Base-by-base conservation (phyloP, 2,888 invertebrate genomes). In the Phorcus lineatus region DNA sequence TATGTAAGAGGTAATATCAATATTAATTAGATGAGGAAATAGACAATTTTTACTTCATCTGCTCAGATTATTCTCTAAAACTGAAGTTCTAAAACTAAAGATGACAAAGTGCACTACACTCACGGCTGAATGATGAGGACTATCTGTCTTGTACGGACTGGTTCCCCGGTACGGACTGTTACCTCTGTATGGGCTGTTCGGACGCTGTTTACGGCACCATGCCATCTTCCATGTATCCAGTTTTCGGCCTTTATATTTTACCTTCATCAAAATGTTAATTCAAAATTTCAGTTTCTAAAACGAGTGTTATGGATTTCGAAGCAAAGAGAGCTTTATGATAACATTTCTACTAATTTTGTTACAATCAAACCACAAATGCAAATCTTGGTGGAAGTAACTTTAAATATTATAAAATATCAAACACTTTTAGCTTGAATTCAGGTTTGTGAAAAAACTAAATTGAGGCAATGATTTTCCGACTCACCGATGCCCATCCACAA, bases 401-500 rank as follows among this genome's bases (percentile, higher is more conserved):
- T 16, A 75, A 40, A n/a, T 53, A 75, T 75, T 22, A 6, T 75
- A 52, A 75, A 3, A 22, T 53, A 6, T 19, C 7, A 2, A 36
- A 22, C 55, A 6, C 55, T 55, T n/a, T 55, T 11, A 55, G 36
- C 36, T 36, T 36, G 7, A 36, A 4, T 36, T 36, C 2, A 2
- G 4, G 36, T 36, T 4, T 2, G 13, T 11, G 13, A 47, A 47
- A 1, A 47, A 1, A 11, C 47, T 13, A 47, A 47, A 36, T 36
- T 36, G 4, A 47, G 47, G 47, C 13, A 4, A 9, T 47, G 47
- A 47, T 11, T 1, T 11, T 47, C 47, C 13, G 7, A 93, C 96
- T 96, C 53, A 97, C 97, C 2, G 97, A 97, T 2, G 97, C 97
- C 97, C 98, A 97, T 1, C 97, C 97, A 94, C 97, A 97, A 0